Percentiles rank a stretch among this genome's conserved stretches.
Evolutionary conservation across 2,888 invertebrate species (phyloP).

Genomic region (Trisateles emortualis): DNA sequence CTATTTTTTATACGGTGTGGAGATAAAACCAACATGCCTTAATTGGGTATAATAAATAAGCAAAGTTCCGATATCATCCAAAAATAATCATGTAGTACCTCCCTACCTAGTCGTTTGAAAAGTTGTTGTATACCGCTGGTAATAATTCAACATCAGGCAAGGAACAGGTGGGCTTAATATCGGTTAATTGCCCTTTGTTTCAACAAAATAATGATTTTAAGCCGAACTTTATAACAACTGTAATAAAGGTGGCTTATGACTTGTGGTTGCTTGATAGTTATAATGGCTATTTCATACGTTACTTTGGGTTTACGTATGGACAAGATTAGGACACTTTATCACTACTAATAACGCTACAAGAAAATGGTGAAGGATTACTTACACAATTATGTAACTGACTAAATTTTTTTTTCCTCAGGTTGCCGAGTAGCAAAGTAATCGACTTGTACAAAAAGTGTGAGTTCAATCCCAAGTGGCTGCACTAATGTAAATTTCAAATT

Average conservation of each 20-base stretch:
- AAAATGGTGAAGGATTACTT: no score
- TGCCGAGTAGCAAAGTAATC: no score
- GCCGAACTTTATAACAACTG: slow-evolving; percentile 50
- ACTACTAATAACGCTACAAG: no score
- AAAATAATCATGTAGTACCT: slow-evolving; percentile 31
- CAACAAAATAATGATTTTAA: slow-evolving; percentile 58
- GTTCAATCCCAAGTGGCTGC: no score
- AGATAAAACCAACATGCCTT: no score
- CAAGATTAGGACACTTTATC: not conserved
- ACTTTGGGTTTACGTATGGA: not conserved
- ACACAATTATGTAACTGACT: no score
- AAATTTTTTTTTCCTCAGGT: no score
- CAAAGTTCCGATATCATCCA: slow-evolving; percentile 13
- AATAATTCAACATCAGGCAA: slow-evolving; percentile 54
- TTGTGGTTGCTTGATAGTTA: slow-evolving; percentile 20
- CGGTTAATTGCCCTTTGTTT: slow-evolving; percentile 61
- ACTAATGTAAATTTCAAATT: no score
- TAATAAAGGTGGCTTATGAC: slow-evolving; percentile 46
- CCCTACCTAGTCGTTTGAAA: slow-evolving; percentile 36
- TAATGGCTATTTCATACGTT: slow-evolving; percentile 28
- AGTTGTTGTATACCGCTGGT: slow-evolving; percentile 42
- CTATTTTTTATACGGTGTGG: no score
- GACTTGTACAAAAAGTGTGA: no score
- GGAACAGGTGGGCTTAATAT: slow-evolving; percentile 59
- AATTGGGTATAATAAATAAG: not conserved